phyloP scores from a whole-genome alignment of 2,113 vertebrate genomes.

The Pangasianodon gigas region DNA sequence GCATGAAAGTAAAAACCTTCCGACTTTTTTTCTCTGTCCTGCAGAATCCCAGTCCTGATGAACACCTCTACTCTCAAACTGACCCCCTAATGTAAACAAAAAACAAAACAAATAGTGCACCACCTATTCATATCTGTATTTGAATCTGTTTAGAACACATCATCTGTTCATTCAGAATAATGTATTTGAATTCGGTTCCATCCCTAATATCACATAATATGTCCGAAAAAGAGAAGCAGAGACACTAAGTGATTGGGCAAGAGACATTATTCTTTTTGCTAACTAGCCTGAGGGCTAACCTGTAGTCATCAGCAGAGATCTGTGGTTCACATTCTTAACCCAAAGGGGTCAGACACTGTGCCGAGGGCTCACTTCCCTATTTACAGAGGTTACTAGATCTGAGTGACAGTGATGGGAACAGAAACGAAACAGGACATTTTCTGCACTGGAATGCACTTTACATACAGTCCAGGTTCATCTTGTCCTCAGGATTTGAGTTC shows the following conservation, averaged over 20 bases:
- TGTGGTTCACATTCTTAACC: conserved; percentile 76
- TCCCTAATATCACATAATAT: background rate
- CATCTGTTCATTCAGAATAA: background rate
- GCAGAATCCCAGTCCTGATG: background rate
- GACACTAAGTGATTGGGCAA: background rate
- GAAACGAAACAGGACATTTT: conserved; percentile 6
- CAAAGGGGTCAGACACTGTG: conserved; percentile 67
- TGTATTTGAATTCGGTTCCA: background rate
- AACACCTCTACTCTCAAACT: background rate
- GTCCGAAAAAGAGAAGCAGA: background rate
- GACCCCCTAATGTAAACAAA: background rate
- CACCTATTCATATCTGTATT: background rate
- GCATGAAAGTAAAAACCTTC: background rate
- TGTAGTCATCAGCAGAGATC: conserved; percentile 52
- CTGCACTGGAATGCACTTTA: conserved; percentile 22
- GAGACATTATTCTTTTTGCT: conserved; percentile 2
- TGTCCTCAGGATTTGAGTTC: background rate
- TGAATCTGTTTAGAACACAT: background rate
- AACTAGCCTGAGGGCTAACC: conserved; percentile 38
- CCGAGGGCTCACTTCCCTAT: conserved; percentile 71
- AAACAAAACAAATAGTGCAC: background rate
- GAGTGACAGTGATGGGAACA: conserved; percentile 32
- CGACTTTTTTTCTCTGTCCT: background rate
- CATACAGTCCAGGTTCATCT: conserved; percentile 14
- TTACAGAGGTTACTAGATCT: conserved; percentile 55